Conservation (phyloP, 2,797 vertebrate genomes). For the Carduelis carduelis region DNA sequence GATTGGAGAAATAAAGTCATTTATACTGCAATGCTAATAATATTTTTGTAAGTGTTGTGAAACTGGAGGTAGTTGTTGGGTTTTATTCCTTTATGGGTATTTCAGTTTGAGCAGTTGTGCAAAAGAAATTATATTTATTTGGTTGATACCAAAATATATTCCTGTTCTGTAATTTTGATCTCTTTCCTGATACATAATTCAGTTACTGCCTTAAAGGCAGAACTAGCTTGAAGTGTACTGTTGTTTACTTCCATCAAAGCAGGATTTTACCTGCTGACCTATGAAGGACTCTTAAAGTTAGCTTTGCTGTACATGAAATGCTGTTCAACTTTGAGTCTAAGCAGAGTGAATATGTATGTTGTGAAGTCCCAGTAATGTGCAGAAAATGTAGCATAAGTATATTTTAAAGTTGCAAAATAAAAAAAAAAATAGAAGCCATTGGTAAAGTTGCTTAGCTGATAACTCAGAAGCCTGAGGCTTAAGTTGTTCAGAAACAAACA, state of each 20-base stretch:
- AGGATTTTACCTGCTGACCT: slow-evolving; percentile 33
- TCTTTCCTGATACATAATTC: not conserved
- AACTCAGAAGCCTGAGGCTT: not conserved
- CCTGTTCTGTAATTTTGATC: not conserved
- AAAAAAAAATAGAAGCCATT: not conserved
- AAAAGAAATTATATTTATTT: not conserved
- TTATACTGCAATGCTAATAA: not conserved
- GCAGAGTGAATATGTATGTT: not conserved
- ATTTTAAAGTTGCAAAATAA: not conserved
- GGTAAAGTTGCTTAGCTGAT: not conserved
- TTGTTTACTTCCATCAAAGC: not conserved
- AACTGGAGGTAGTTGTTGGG: not conserved
- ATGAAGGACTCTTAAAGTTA: not conserved
- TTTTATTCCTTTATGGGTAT: not conserved
- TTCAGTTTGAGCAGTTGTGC: not conserved
- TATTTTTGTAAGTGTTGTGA: not conserved
- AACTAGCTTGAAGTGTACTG: not conserved
- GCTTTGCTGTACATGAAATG: not conserved
- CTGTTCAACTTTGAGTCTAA: not conserved
- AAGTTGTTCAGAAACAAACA: not conserved
- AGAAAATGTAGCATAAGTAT: not conserved
- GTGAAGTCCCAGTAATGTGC: not conserved
- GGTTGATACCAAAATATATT: not conserved
- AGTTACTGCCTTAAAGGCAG: not conserved
- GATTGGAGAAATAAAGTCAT: not conserved